Percentiles rank a stretch among this genome's conserved stretches.
These are phyloP conservation scores for Drosophila fungiperda DNA, from an alignment of 2,888 invertebrate genomes.

Conservation along the genomic window DNA sequence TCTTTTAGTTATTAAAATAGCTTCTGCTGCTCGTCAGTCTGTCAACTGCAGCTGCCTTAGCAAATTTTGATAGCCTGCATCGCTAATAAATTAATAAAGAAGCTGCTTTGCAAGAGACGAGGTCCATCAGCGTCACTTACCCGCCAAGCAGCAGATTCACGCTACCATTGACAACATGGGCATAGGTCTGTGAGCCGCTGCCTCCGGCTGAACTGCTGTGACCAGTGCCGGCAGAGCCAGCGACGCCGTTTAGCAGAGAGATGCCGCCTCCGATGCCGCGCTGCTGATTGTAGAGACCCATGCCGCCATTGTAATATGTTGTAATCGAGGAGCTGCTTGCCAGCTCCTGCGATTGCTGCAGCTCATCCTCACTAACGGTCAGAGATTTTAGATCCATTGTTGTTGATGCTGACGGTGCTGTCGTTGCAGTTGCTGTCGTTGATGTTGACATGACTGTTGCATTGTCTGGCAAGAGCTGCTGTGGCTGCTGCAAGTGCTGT, in stretches of 20 bases:
- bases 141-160: slow-evolving; percentile 92
- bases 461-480: slow-evolving; percentile 32
- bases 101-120: slow-evolving; percentile 5
- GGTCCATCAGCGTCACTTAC: slow-evolving; percentile 86
- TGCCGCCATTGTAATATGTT: slow-evolving; percentile 82
- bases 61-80: slow-evolving; percentile 12
- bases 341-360: slow-evolving; percentile 45
- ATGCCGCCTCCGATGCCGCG: slow-evolving; percentile 68
- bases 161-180: slow-evolving; percentile 86
- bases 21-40: slow-evolving; percentile 1
- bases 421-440: slow-evolving; percentile 43
- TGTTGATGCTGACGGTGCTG: slow-evolving; percentile 31
- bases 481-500: slow-evolving; percentile 43
- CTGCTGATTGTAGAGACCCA: slow-evolving; percentile 83
- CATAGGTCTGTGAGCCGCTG: slow-evolving; percentile 70
- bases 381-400: slow-evolving; percentile 32
- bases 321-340: slow-evolving; percentile 76
- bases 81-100: slow-evolving; percentile 38
- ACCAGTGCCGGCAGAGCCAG: slow-evolving; percentile 53
- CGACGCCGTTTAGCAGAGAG: slow-evolving; percentile 63
- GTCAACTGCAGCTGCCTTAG: slow-evolving; percentile 2
- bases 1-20: neutral
- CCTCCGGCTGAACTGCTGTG: slow-evolving; percentile 39
- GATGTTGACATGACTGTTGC: slow-evolving; percentile 57
- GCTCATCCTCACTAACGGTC: slow-evolving; percentile 30